Evolutionary conservation across 2,888 invertebrate species (phyloP).

Genomic region (Lingula anatina): DNA sequence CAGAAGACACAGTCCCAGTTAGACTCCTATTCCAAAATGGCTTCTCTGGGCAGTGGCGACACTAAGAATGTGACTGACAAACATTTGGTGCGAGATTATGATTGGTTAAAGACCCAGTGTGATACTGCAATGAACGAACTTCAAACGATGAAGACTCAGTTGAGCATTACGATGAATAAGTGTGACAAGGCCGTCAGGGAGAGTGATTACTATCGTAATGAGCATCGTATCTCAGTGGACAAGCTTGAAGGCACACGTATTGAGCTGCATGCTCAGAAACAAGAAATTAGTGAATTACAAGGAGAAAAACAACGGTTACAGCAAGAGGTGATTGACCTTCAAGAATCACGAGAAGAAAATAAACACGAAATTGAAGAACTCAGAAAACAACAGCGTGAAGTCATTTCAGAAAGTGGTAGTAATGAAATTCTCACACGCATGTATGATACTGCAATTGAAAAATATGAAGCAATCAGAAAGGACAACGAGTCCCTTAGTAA

Average conservation of each 20-base stretch:
- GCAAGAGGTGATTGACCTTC: constrained; percentile 68
- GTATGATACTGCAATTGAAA: constrained; percentile 62
- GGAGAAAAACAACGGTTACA: constrained; percentile 77
- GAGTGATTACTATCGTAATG: constrained; percentile 81
- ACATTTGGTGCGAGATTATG: constrained; percentile 69
- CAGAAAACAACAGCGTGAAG: constrained; percentile 57
- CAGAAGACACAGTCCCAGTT: no score
- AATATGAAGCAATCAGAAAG: constrained; percentile 72
- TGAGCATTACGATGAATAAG: constrained; percentile 71
- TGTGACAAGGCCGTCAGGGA: constrained; percentile 67
- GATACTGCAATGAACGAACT: constrained; percentile 80
- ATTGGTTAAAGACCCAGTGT: constrained; percentile 79
- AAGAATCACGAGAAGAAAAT: constrained; percentile 55
- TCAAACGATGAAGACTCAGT: constrained; percentile 71
- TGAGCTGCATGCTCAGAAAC: constrained; percentile 70
- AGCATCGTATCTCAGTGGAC: no score
- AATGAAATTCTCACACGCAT: constrained; percentile 51
- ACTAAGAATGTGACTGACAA: no score
- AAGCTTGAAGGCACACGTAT: constrained; percentile 70
- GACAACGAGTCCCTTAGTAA: constrained; percentile 75
- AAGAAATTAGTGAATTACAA: constrained; percentile 73
- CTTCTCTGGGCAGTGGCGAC: no score
- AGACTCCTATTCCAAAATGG: no score
- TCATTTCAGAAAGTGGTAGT: constrained; percentile 41
- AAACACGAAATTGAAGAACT: constrained; percentile 59